Conservation (phyloP, 2,888 invertebrate species). For the Adineta ricciae region DNA sequence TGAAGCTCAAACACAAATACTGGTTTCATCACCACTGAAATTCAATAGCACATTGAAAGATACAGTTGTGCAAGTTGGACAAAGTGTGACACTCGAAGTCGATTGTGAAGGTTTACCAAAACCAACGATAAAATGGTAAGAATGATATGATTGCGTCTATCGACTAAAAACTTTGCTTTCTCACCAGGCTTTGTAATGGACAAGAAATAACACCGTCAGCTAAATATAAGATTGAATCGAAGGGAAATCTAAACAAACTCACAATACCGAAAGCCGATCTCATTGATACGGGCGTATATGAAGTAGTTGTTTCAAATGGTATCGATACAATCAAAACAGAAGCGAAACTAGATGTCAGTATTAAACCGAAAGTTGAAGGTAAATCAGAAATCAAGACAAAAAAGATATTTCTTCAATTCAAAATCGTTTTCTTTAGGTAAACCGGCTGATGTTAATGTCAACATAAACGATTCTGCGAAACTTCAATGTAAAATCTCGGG, state of each 20-base stretch:
- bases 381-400: background rate
- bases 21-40: background rate
- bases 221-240: slow-evolving; percentile 3
- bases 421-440: background rate
- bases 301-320: slow-evolving; percentile 37
- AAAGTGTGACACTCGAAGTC: slow-evolving; percentile 23
- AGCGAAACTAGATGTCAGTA: slow-evolving; percentile 47
- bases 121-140: slow-evolving; percentile 33
- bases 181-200: background rate
- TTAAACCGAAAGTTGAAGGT: slow-evolving; percentile 40
- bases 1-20: background rate
- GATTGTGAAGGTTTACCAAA: slow-evolving; percentile 31
- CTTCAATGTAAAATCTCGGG: slow-evolving; percentile 25
- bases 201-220: background rate
- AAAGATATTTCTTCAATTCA: too few species aligned
- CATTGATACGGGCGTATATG: slow-evolving; percentile 26
- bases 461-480: slow-evolving; percentile 19
- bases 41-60: background rate
- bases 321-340: slow-evolving; percentile 46
- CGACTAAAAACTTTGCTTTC: too few species aligned
- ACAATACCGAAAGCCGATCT: slow-evolving; percentile 22
- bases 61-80: background rate
- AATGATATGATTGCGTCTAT: background rate
- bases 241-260: slow-evolving; percentile 23
- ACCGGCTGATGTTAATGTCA: slow-evolving; percentile 18